Percentiles rank a stretch among this genome's conserved stretches.
phyloP scores from a whole-genome alignment of 2,113 vertebrate species.

The Nothobranchius kuhntae region DNA sequence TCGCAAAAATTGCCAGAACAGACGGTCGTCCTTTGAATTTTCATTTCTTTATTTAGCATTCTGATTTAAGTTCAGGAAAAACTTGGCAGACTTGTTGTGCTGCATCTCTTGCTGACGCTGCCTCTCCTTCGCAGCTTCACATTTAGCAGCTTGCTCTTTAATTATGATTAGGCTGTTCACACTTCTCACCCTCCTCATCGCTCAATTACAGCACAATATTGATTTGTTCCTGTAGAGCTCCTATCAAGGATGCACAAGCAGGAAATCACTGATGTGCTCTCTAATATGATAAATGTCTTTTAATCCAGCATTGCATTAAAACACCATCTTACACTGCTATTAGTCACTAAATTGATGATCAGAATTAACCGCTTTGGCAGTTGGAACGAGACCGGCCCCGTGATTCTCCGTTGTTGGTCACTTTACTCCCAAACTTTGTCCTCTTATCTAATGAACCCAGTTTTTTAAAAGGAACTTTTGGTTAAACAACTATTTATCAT shows the following conservation, averaged over 20 bases:
- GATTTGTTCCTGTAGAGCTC: constrained; percentile 81
- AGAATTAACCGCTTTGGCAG: constrained; percentile 77
- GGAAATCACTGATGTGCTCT: constrained; percentile 80
- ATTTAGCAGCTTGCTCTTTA: constrained; percentile 73
- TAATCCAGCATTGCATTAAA: constrained; percentile 81
- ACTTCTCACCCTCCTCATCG: constrained; percentile 81
- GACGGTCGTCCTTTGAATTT: too few species aligned
- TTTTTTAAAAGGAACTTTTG: constrained; percentile 61
- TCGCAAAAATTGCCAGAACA: too few species aligned
- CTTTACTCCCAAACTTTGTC: constrained; percentile 67
- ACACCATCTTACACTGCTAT: constrained; percentile 76
- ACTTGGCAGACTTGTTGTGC: constrained; percentile 37
- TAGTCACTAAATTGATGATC: constrained; percentile 80
- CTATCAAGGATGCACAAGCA: constrained; percentile 80
- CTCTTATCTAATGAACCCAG: constrained; percentile 60
- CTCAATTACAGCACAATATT: constrained; percentile 84
- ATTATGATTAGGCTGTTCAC: constrained; percentile 83
- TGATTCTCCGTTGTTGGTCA: constrained; percentile 66
- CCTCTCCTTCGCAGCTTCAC: constrained; percentile 68
- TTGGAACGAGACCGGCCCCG: constrained; percentile 62
- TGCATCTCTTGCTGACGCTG: constrained; percentile 50
- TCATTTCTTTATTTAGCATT: too few species aligned
- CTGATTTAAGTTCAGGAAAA: constrained; percentile 59
- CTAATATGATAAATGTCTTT: constrained; percentile 85
- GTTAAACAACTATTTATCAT: constrained; percentile 69